These are phyloP conservation scores for Otolemur crassicaudatus DNA, from an alignment of 2,797 vertebrate genomes.

Conservation along the genomic window DNA sequence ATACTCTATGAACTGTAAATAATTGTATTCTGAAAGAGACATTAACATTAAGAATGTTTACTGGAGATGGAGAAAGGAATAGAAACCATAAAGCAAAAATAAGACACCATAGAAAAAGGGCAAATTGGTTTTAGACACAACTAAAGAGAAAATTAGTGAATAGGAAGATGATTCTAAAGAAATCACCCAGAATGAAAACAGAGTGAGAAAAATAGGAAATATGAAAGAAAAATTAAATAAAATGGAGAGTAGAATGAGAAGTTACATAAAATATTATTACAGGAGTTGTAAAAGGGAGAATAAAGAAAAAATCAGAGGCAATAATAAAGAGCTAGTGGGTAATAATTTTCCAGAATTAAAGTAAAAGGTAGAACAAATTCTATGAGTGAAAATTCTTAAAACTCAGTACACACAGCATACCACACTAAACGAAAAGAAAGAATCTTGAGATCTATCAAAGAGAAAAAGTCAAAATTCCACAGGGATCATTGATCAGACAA, in stretches of 20 bases:
- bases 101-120: background rate
- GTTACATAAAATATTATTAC: background rate
- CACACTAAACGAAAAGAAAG: background rate
- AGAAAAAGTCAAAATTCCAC: background rate
- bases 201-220: background rate
- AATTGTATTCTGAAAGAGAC: background rate
- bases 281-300: background rate
- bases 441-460: background rate
- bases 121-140: background rate
- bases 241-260: background rate
- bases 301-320: background rate
- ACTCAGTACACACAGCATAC: background rate
- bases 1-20: background rate
- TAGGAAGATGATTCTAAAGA: background rate
- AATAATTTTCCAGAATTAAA: slow-evolving; percentile 17
- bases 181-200: background rate
- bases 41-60: slow-evolving; percentile 5
- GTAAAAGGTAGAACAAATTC: background rate
- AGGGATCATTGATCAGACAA: background rate
- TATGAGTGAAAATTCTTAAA: background rate
- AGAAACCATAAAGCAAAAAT: background rate
- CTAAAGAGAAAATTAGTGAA: slow-evolving; percentile 24
- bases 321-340: background rate
- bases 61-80: background rate
- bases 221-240: background rate